A percentile compares a stretch with the other conserved stretches of the same genome.
phyloP scores from a whole-genome alignment of 53 echinoderm and acorn worm genomes.

The Apostichopus leukothele region DNA sequence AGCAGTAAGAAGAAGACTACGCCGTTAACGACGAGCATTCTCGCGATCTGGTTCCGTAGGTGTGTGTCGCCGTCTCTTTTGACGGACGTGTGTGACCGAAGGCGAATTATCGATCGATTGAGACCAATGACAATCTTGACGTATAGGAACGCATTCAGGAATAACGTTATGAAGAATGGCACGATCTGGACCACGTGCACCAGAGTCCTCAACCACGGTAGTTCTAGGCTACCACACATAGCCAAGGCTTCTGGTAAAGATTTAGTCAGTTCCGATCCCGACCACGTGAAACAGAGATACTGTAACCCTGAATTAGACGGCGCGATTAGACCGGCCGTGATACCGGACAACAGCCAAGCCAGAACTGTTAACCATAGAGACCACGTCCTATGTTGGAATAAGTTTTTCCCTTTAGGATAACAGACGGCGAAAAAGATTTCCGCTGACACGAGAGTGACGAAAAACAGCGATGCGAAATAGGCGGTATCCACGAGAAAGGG shows the following conservation, averaged over 20 bases:
- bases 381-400: constrained; percentile 44
- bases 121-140: constrained; percentile 67
- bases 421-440: constrained; percentile 87
- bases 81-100: constrained; percentile 58
- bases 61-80: constrained; percentile 61
- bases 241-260: constrained; percentile 47
- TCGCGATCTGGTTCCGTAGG: constrained; percentile 53
- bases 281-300: constrained; percentile 57
- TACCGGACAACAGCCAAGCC: constrained; percentile 62
- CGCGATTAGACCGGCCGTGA: constrained; percentile 60
- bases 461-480: constrained; percentile 84
- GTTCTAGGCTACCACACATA: constrained; percentile 22
- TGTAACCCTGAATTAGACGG: constrained; percentile 54
- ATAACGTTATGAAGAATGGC: constrained; percentile 80
- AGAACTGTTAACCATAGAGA: constrained; percentile 38
- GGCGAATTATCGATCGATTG: constrained; percentile 69
- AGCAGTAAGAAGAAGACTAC: constrained; percentile 58
- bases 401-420: constrained; percentile 50
- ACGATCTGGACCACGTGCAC: constrained; percentile 68
- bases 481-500: constrained; percentile 69
- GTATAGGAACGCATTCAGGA: constrained; percentile 67
- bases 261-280: constrained; percentile 44
- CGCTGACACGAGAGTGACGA: constrained; percentile 76
- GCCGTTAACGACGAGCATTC: constrained; percentile 66
- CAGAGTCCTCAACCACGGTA: constrained; percentile 53